These are phyloP conservation scores for Sebastes fasciatus DNA, from an alignment of 2,113 vertebrate genomes.

Conservation along the genomic window DNA sequence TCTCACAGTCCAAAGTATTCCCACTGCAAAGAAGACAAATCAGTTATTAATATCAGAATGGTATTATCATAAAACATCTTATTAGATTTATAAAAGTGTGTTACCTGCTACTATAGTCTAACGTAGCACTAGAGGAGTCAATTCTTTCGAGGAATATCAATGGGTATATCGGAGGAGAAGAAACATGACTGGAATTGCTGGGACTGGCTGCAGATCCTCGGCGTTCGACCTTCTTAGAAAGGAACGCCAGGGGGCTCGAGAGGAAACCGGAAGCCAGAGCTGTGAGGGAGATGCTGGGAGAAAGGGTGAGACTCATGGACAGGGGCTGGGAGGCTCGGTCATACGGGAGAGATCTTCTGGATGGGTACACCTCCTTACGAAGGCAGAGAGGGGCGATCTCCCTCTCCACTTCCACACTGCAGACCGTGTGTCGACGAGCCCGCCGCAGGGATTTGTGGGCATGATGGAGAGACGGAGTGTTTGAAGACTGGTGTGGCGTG, in stretches of 20 bases:
- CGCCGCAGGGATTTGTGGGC: slow-evolving; percentile 58
- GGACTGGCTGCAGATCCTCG: slow-evolving; percentile 28
- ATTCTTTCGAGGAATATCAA: slow-evolving; percentile 46
- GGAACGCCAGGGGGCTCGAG: slow-evolving; percentile 83
- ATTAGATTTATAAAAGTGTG: background rate
- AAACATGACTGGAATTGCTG: slow-evolving; percentile 14
- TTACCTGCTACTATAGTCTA: slow-evolving; percentile 71
- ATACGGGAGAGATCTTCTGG: slow-evolving; percentile 68
- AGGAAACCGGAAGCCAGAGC: slow-evolving; percentile 78
- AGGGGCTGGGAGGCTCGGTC: slow-evolving; percentile 52
- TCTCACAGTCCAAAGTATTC: slow-evolving; percentile 32
- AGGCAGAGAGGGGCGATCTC: slow-evolving; percentile 87
- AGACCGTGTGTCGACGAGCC: slow-evolving; percentile 89
- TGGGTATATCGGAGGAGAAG: slow-evolving; percentile 26
- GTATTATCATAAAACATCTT: background rate
- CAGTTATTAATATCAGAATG: background rate
- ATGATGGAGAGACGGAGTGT: slow-evolving; percentile 30
- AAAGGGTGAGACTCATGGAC: slow-evolving; percentile 48
- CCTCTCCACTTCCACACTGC: slow-evolving; percentile 85
- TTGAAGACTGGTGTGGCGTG: slow-evolving; percentile 30
- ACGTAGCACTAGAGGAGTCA: slow-evolving; percentile 41
- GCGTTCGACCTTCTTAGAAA: slow-evolving; percentile 67
- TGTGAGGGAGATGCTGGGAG: slow-evolving; percentile 69
- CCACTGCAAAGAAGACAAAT: slow-evolving; percentile 33
- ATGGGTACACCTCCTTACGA: slow-evolving; percentile 91